Percentiles rank a stretch among this genome's conserved stretches.
These are phyloP conservation scores for Chalcosyrphus nemorum DNA, from an alignment of 2,888 invertebrate species.

Conservation along the genomic window DNA sequence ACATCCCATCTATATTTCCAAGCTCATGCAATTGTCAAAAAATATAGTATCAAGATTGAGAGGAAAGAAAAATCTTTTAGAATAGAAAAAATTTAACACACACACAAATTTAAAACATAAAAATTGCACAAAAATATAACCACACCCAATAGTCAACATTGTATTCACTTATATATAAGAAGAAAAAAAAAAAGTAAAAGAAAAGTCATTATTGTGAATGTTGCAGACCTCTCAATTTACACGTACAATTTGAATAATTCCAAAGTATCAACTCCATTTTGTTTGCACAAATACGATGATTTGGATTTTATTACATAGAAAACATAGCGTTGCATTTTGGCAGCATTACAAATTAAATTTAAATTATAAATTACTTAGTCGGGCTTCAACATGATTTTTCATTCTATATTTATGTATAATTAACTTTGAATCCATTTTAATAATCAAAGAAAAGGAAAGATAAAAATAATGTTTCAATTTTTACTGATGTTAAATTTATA, in stretches of 20 bases:
- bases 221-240: slow-evolving; percentile 64
- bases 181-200: not conserved
- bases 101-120: no score
- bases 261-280: slow-evolving; percentile 70
- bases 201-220: slow-evolving; percentile 42
- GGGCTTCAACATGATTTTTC: slow-evolving; percentile 9
- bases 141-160: not conserved
- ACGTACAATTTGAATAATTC: slow-evolving; percentile 73
- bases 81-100: no score
- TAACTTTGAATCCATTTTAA: slow-evolving; percentile 18
- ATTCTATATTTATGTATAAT: no score
- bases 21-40: no score
- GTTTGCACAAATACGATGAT: slow-evolving; percentile 35
- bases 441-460: slow-evolving; percentile 12
- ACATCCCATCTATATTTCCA: no score
- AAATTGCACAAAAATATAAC: not conserved
- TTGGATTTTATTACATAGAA: slow-evolving; percentile 26
- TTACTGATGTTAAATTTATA: slow-evolving; percentile 10
- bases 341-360: slow-evolving; percentile 30
- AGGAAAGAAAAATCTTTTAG: no score
- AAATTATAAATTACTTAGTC: slow-evolving; percentile 12
- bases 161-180: not conserved
- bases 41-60: no score
- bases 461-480: slow-evolving; percentile 1
- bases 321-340: slow-evolving; percentile 35